Conservation (phyloP, 2,888 invertebrate genomes). For the Melieria omissa region DNA sequence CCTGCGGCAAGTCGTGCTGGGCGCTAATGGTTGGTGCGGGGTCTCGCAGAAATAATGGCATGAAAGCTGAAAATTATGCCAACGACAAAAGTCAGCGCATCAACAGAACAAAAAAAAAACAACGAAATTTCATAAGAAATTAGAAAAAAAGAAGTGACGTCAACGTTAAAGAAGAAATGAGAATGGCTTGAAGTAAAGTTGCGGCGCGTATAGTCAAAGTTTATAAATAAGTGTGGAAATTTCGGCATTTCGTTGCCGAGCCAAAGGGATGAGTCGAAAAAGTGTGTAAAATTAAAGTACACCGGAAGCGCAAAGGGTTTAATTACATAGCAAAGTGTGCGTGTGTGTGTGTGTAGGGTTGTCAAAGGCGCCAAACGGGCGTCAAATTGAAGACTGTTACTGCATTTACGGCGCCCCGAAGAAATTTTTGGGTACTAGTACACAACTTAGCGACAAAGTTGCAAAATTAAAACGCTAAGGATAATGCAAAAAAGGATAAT, state of each 20-base stretch:
- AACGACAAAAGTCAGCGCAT: constrained; percentile 12
- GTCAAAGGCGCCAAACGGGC: too few relatives aligned
- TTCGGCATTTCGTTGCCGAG: background rate
- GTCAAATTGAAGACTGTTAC: too few relatives aligned
- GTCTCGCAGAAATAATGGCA: too few relatives aligned
- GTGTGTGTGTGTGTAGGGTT: too few relatives aligned
- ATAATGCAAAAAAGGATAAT: constrained; percentile 13
- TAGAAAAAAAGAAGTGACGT: background rate
- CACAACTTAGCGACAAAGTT: constrained; percentile 17
- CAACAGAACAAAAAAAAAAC: background rate
- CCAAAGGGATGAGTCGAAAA: background rate
- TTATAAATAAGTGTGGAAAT: constrained; percentile 5
- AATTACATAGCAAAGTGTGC: background rate
- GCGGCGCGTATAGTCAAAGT: background rate
- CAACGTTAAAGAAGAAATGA: background rate
- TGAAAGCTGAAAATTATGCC: background rate
- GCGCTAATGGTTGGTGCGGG: too few relatives aligned
- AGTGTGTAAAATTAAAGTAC: constrained; percentile 20
- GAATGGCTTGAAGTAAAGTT: constrained; percentile 14
- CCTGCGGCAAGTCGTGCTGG: too few relatives aligned
- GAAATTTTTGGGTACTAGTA: too few relatives aligned
- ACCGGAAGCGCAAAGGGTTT: constrained; percentile 10
- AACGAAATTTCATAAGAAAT: background rate
- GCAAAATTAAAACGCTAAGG: constrained; percentile 6
- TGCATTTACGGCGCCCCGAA: too few relatives aligned